Conservation (phyloP, 2,797 vertebrate genomes). For the Zenarchopterus dispar region DNA sequence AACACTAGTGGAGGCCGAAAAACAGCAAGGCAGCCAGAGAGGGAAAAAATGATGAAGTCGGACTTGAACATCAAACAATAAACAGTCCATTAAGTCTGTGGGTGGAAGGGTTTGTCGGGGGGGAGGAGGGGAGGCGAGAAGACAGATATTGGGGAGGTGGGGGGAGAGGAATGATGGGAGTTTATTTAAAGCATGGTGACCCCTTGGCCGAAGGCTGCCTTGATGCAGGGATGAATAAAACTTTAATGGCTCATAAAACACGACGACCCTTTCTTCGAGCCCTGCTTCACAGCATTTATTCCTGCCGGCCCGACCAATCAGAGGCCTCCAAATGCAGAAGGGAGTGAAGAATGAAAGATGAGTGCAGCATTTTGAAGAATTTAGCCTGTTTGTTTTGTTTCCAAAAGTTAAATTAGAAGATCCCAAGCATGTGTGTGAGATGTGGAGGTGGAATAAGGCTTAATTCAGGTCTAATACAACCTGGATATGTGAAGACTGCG, state of each 20-base stretch:
- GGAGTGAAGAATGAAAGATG: no score
- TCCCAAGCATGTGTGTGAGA: background rate
- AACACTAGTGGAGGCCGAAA: constrained; percentile 50
- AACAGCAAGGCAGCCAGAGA: constrained; percentile 49
- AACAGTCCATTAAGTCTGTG: constrained; percentile 88
- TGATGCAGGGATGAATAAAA: constrained; percentile 97
- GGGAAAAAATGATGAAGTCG: constrained; percentile 71
- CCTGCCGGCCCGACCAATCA: constrained; percentile 63
- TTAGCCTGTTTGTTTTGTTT: no score
- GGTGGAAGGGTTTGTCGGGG: constrained; percentile 36
- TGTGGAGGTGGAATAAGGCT: fast-evolving
- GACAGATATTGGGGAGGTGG: constrained; percentile 59
- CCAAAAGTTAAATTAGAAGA: no score
- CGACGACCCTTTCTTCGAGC: constrained; percentile 83
- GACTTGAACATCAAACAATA: constrained; percentile 89
- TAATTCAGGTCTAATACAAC: background rate
- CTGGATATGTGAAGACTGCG: no score
- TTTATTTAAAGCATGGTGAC: constrained; percentile 98
- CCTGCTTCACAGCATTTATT: constrained; percentile 53
- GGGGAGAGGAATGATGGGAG: constrained; percentile 89
- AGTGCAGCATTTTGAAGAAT: no score
- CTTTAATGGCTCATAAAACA: constrained; percentile 99
- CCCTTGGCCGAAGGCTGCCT: constrained; percentile 94
- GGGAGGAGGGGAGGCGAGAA: constrained; percentile 3
- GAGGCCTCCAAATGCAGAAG: constrained; percentile 21